Evolutionary conservation across 2,797 vertebrate species (phyloP), one percentile per base, ranked within the genome.

Genomic region (Huso huso): DNA sequence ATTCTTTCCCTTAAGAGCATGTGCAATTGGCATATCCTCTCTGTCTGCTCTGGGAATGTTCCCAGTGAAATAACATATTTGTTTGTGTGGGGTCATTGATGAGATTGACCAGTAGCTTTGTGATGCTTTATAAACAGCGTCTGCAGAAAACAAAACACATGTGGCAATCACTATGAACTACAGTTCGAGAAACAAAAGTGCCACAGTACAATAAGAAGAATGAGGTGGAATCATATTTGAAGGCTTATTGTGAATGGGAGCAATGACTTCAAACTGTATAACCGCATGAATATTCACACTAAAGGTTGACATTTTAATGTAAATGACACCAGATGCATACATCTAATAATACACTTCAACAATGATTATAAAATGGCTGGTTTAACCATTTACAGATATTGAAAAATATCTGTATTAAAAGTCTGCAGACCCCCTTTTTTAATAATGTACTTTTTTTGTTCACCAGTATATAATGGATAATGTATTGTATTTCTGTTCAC

Each of bases 141-240:
- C 62, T 49, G 55, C 10, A 23, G 10, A 52, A 51, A 67, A 58
- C 52, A 62, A 70, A 18, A 66, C 6, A 66, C 23, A 37, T 58
- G 52, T 49, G 48, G 9, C 64, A 66, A 50, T 23, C 57, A 51
- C n/a, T 48, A 49, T 37, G 64, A 62, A 7, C n/a, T 48, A 12
- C 50, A 64, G 58, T 67, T 64, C 13, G 48, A 63, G 12, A 55
- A 61, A 63, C 61, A 63, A 67, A 62, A 71, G 57, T 11, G 55
- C 15, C 49, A 60, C 8, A 51, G 12, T 52, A 15, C 23, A 7
- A 11, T 67, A 50, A 10, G 67, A 74, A 72, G 61, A 66, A 67
- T 61, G 72, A 71, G 63, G 74, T 49, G 71, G 65, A 81, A 66
- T 78, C 74, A 74, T 65, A 68, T 49, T 69, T 69, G 73, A 69